phyloP scores from a whole-genome alignment of 2,113 vertebrate species.

The Bostrychus sinensis region DNA sequence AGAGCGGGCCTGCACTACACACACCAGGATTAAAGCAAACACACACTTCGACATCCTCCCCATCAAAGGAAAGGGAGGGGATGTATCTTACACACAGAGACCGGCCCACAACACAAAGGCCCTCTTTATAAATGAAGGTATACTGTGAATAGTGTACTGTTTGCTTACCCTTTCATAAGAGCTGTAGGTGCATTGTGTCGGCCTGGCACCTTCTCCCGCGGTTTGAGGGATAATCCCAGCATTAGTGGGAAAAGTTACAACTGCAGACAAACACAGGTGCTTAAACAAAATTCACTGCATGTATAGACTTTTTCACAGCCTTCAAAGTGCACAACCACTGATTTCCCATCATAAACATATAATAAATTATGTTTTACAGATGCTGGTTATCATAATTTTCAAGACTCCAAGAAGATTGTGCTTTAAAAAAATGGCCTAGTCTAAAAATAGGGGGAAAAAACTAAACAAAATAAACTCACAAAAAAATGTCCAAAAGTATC shows the following conservation, averaged over 20 bases:
- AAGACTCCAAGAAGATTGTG: too few species aligned
- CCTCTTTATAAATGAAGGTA: constrained; percentile 42
- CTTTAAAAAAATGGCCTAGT: too few species aligned
- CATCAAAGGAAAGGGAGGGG: constrained; percentile 66
- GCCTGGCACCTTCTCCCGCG: constrained; percentile 27
- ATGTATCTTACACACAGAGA: constrained; percentile 42
- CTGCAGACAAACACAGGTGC: background rate
- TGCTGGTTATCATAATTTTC: too few species aligned
- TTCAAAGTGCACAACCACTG: too few species aligned
- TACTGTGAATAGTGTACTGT: constrained; percentile 50
- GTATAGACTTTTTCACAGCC: background rate
- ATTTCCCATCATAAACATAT: too few species aligned
- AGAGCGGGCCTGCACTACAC: constrained; percentile 71
- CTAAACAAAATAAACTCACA: too few species aligned
- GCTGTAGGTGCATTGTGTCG: constrained; percentile 42
- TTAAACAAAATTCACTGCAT: background rate
- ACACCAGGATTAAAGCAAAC: constrained; percentile 74
- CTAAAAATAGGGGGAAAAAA: too few species aligned
- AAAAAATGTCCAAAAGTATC: too few species aligned
- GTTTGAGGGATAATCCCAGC: constrained; percentile 41
- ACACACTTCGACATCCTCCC: constrained; percentile 69
- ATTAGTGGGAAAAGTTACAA: constrained; percentile 8
- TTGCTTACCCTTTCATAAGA: constrained; percentile 54
- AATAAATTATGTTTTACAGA: too few species aligned
- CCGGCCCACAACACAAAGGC: constrained; percentile 34